Percentiles rank a stretch among this genome's conserved stretches.
These are phyloP conservation scores for Chrysolina americana DNA, from an alignment of 2,888 invertebrate genomes.

Conservation along the genomic window DNA sequence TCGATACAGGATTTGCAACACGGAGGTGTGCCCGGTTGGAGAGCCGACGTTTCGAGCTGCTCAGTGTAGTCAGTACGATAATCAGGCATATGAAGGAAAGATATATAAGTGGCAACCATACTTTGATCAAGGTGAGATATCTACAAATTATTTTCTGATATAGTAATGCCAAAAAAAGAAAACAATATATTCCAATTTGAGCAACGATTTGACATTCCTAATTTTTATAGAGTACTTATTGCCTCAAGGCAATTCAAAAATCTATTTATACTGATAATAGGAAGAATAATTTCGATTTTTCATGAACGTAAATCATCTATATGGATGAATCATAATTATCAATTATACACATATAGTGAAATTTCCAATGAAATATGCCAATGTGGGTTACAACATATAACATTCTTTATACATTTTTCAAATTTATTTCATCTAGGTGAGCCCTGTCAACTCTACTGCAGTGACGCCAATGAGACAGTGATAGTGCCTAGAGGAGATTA, in stretches of 20 bases:
- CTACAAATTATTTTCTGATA: too few species aligned
- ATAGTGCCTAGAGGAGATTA: slow-evolving; percentile 83
- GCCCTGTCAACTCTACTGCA: slow-evolving; percentile 87
- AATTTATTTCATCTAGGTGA: slow-evolving; percentile 71
- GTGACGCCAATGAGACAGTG: slow-evolving; percentile 81
- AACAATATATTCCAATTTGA: too few species aligned
- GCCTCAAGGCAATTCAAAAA: too few species aligned
- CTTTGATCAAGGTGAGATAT: slow-evolving; percentile 58
- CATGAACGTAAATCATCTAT: too few species aligned
- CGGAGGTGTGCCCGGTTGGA: slow-evolving; percentile 80
- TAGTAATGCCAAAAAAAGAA: too few species aligned
- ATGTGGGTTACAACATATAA: not conserved
- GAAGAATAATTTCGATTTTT: too few species aligned
- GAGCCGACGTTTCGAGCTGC: slow-evolving; percentile 81
- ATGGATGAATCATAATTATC: too few species aligned
- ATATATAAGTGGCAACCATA: slow-evolving; percentile 76
- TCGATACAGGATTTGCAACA: slow-evolving; percentile 84
- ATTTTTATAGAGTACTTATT: too few species aligned
- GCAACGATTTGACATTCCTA: too few species aligned
- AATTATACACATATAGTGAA: too few species aligned
- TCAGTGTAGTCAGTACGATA: slow-evolving; percentile 84
- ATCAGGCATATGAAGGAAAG: slow-evolving; percentile 78
- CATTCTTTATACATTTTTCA: not conserved
- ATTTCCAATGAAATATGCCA: not conserved
- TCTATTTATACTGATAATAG: too few species aligned